Evolutionary conservation across 2,113 vertebrate species (phyloP).

Genomic region (Clarias gariepinus): DNA sequence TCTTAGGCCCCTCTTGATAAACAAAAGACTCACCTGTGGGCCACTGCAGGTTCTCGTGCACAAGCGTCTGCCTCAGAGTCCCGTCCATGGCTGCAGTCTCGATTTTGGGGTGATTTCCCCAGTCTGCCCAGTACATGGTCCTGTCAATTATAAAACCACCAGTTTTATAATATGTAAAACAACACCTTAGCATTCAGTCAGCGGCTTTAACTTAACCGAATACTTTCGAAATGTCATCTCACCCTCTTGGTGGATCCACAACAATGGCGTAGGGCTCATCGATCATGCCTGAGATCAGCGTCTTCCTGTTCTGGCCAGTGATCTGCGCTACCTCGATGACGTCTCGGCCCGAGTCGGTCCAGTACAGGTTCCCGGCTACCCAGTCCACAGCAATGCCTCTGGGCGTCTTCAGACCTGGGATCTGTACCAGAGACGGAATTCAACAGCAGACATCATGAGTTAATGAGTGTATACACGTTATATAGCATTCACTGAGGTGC

Average conservation of each 20-base stretch:
- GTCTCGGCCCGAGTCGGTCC: slow-evolving; percentile 94
- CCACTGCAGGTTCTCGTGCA: slow-evolving; percentile 97
- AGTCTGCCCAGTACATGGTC: slow-evolving; percentile 99
- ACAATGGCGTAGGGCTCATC: slow-evolving; percentile 95
- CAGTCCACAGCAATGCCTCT: slow-evolving; percentile 94
- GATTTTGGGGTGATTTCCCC: slow-evolving; percentile 98
- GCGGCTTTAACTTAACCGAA: neutral
- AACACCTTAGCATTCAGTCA: neutral
- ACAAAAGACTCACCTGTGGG: slow-evolving; percentile 78
- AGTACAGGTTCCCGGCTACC: slow-evolving; percentile 96
- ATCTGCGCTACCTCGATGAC: slow-evolving; percentile 96
- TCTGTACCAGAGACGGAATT: slow-evolving; percentile 67
- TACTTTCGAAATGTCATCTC: slow-evolving; percentile 15
- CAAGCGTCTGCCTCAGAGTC: slow-evolving; percentile 88
- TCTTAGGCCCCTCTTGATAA: neutral
- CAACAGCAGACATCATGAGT: neutral
- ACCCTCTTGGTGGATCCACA: slow-evolving; percentile 90
- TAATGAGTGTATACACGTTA: neutral
- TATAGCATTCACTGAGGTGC: too few species aligned
- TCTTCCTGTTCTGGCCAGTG: slow-evolving; percentile 92
- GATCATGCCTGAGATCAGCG: slow-evolving; percentile 95
- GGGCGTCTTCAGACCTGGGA: slow-evolving; percentile 92
- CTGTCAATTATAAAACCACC: slow-evolving; percentile 60
- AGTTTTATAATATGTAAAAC: neutral
- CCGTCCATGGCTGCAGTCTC: slow-evolving; percentile 97